Conservation (phyloP, 2,797 vertebrate species). For the Silurus aristotelis region DNA sequence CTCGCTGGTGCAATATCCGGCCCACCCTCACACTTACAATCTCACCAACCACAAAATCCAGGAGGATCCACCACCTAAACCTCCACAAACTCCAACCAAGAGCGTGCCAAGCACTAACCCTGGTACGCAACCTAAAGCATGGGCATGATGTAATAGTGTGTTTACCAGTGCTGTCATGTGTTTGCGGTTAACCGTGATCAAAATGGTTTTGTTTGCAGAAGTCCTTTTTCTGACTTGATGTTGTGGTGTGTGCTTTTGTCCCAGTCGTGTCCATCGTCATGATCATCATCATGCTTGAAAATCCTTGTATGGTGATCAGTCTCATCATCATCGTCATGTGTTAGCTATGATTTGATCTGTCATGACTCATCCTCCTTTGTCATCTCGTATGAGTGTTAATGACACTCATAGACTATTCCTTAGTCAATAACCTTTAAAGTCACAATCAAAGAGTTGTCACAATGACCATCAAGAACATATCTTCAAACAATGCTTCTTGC, state of each 20-base stretch:
- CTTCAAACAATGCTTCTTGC: not conserved
- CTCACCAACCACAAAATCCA: constrained; percentile 70
- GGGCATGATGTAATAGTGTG: not conserved
- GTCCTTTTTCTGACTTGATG: constrained; percentile 27
- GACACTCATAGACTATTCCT: constrained; percentile 17
- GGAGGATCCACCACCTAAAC: constrained; percentile 65
- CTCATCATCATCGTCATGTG: constrained; percentile 15
- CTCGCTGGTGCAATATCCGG: constrained; percentile 66
- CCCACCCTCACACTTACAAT: constrained; percentile 70
- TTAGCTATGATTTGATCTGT: constrained; percentile 12
- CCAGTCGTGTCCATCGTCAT: constrained; percentile 51
- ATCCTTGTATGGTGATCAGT: constrained; percentile 11
- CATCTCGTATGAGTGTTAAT: constrained; percentile 5
- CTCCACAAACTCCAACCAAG: constrained; percentile 63
- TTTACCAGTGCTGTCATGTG: not conserved
- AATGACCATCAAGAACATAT: not conserved
- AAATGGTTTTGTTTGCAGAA: constrained; percentile 30
- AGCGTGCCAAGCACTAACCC: constrained; percentile 65
- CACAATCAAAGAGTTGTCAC: not conserved
- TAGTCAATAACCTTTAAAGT: not conserved
- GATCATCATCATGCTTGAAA: constrained; percentile 41
- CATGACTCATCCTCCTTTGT: constrained; percentile 29
- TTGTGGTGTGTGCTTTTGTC: constrained; percentile 16
- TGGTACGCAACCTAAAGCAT: constrained; percentile 73
- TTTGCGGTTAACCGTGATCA: constrained; percentile 1